Conservation (phyloP, 2,113 vertebrate species). For the Takifugu bimaculatus region DNA sequence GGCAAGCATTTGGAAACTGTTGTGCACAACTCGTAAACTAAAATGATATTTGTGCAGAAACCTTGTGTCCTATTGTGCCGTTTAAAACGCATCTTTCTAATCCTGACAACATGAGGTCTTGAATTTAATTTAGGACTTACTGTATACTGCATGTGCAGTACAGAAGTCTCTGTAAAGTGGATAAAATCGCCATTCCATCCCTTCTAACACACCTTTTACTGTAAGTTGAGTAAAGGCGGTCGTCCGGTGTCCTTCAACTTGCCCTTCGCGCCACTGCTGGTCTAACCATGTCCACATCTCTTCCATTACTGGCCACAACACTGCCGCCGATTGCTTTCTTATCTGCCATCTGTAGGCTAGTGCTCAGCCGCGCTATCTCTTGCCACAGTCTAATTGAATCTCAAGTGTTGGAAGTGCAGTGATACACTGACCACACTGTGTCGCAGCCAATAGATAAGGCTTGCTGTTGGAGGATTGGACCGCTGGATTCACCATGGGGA, state of each 20-base stretch:
- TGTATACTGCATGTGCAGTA: not conserved
- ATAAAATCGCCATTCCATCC: not conserved
- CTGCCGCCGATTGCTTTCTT: conserved; percentile 69
- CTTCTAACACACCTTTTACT: not conserved
- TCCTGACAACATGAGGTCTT: not conserved
- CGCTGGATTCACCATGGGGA: conserved; percentile 45
- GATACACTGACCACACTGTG: conserved; percentile 61
- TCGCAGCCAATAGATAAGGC: conserved; percentile 65
- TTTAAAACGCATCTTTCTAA: not conserved
- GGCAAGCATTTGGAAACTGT: no score
- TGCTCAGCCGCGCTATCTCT: conserved; percentile 45
- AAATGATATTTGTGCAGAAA: no score
- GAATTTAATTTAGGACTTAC: not conserved
- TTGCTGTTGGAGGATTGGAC: conserved; percentile 47
- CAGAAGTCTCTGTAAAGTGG: not conserved
- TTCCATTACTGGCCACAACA: conserved; percentile 64
- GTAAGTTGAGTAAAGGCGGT: not conserved
- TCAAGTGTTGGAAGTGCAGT: conserved; percentile 60
- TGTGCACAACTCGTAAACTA: no score
- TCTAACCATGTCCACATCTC: conserved; percentile 43
- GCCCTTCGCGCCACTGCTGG: conserved; percentile 30
- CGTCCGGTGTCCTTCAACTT: conserved; percentile 53
- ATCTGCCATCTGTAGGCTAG: conserved; percentile 61
- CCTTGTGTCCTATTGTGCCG: not conserved
- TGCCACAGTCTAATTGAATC: conserved; percentile 69